Evolutionary conservation across 2,888 invertebrate genomes (phyloP).

Genomic region (Argyresthia goedartella): DNA sequence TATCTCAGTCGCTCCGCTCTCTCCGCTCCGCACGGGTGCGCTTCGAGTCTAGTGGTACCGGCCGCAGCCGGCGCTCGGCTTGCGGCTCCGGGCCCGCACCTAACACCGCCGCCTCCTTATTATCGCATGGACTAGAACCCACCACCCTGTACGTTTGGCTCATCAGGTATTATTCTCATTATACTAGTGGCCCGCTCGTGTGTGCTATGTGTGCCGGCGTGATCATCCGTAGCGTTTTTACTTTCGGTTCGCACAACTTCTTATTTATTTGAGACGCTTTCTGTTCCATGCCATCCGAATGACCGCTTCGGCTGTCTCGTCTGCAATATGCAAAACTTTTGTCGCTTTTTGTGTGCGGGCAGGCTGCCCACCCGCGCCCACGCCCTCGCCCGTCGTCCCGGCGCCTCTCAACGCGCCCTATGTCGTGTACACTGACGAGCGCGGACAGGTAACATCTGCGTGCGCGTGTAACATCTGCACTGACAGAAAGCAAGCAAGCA

Average conservation of each 20-base stretch:
- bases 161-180: conserved; percentile 69
- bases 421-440: conserved; percentile 96
- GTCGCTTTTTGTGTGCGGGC: conserved; percentile 61
- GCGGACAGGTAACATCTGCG: conserved; percentile 90
- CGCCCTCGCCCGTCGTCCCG: conserved; percentile 75
- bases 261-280: conserved; percentile 68
- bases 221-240: not conserved
- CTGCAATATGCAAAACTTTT: conserved; percentile 52
- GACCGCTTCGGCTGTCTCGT: conserved; percentile 67
- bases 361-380: conserved; percentile 19
- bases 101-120: conserved; percentile 69
- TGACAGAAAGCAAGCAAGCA: conserved; percentile 4
- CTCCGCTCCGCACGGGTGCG: too few species aligned
- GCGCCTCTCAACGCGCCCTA: conserved; percentile 94
- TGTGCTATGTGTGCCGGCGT: conserved; percentile 63
- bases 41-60: too few species aligned
- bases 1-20: too few species aligned
- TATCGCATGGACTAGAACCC: conserved; percentile 68
- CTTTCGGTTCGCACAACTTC: conserved; percentile 56
- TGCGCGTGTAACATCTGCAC: too few species aligned
- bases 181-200: conserved; percentile 62
- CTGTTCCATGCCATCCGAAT: conserved; percentile 72
- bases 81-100: conserved; percentile 64
- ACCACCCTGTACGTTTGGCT: conserved; percentile 70
- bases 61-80: conserved; percentile 67